Evolutionary conservation across 2,888 invertebrate genomes (phyloP).

Genomic region (Epirrhoe tristata): DNA sequence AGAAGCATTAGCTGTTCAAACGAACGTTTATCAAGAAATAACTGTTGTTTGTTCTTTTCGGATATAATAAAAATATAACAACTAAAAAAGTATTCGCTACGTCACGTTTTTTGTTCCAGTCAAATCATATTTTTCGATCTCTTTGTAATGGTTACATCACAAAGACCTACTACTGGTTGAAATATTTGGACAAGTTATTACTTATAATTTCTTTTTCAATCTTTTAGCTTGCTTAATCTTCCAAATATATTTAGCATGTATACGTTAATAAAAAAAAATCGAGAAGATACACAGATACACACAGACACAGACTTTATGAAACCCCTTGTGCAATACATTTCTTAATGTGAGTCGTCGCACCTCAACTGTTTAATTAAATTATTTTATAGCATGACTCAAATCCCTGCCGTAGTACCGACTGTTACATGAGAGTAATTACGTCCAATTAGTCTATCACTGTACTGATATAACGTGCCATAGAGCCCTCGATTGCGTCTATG

Average conservation of each 20-base stretch:
- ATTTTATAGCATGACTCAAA: not conserved
- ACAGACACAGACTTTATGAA: not conserved
- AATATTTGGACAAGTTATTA: no score
- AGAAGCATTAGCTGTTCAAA: no score
- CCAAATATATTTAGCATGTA: not conserved
- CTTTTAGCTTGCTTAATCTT: no score
- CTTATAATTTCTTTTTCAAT: no score
- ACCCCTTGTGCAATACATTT: not conserved
- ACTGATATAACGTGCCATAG: not conserved
- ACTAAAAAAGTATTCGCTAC: no score
- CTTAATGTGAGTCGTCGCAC: not conserved
- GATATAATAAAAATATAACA: no score
- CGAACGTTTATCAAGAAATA: no score
- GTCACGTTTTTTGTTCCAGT: no score
- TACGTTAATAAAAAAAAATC: not conserved
- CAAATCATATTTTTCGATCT: no score
- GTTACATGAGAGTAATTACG: conserved; percentile 4
- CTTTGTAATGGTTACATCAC: no score
- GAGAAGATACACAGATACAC: not conserved
- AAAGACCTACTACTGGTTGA: no score
- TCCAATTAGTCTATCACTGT: conserved; percentile 19
- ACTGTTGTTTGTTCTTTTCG: no score
- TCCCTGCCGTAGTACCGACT: not conserved
- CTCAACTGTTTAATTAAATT: conserved; percentile 8
- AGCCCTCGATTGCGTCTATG: conserved; percentile 7